These are phyloP conservation scores for Hyla sarda DNA, from an alignment of 2,113 vertebrate species.

Conservation along the genomic window DNA sequence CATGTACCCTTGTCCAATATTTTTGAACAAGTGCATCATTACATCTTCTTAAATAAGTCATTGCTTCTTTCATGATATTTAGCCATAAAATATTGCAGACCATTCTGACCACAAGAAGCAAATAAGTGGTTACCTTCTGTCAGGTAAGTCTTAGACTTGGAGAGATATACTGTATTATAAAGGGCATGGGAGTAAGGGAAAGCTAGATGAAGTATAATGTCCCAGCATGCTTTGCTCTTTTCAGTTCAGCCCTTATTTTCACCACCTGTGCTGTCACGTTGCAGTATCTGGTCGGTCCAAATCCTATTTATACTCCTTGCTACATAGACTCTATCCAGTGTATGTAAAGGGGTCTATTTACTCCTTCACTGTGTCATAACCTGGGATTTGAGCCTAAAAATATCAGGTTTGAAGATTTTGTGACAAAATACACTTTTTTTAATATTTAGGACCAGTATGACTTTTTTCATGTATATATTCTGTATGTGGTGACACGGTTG, in stretches of 20 bases:
- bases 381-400: constrained; percentile 22
- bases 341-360: constrained; percentile 27
- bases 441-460: constrained; percentile 29
- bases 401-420: constrained; percentile 51
- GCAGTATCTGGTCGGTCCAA: not conserved
- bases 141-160: not conserved
- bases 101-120: constrained; percentile 66
- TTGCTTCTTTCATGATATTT: constrained; percentile 71
- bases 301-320: not conserved
- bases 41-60: constrained; percentile 69
- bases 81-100: constrained; percentile 81
- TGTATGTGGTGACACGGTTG: constrained; percentile 14
- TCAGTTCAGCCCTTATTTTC: not conserved
- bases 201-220: not conserved
- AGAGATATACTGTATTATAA: not conserved
- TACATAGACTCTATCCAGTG: not conserved
- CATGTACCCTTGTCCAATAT: not conserved
- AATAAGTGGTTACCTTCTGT: constrained; percentile 58
- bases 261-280: not conserved
- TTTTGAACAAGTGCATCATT: constrained; percentile 7
- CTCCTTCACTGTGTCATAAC: constrained; percentile 24
- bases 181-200: not conserved
- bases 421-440: constrained; percentile 39
- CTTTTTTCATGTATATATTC: constrained; percentile 27
- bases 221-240: not conserved